These are phyloP conservation scores for Sinotaia quadrata DNA, from an alignment of 2,888 invertebrate genomes.

Conservation along the genomic window DNA sequence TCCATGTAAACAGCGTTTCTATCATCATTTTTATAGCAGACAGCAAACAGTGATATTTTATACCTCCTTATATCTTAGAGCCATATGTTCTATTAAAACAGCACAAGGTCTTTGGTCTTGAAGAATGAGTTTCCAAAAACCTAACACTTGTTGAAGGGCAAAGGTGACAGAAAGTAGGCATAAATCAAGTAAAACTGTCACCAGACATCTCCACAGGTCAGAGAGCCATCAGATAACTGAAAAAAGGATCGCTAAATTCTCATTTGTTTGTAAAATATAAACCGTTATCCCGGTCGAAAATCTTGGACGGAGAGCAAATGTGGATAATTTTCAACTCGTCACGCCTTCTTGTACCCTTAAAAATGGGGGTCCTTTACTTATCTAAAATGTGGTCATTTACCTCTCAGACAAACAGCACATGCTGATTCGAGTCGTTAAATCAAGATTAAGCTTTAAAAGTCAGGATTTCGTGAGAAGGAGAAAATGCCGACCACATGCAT, in stretches of 20 bases:
- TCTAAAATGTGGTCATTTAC: slow-evolving; percentile 28
- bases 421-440: background rate
- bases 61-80: too few species aligned
- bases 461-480: background rate
- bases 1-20: too few species aligned
- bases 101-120: too few species aligned
- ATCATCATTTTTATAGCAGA: too few species aligned
- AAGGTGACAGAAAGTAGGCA: slow-evolving; percentile 5
- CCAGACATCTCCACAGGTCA: slow-evolving; percentile 20
- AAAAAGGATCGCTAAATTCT: slow-evolving; percentile 23
- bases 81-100: too few species aligned
- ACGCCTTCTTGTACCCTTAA: background rate
- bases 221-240: slow-evolving; percentile 24
- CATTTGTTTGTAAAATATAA: slow-evolving; percentile 9
- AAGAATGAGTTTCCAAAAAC: too few species aligned
- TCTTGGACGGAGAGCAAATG: slow-evolving; percentile 2
- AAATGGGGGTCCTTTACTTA: slow-evolving; percentile 14
- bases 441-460: background rate
- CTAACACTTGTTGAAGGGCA: too few species aligned
- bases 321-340: slow-evolving; percentile 13
- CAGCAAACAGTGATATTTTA: too few species aligned
- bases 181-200: slow-evolving; percentile 17
- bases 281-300: slow-evolving; percentile 2
- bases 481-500: too few species aligned
- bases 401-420: slow-evolving; percentile 24